Evolutionary conservation across 1,140 invertebrate genomes (phyloP), one percentile per base, ranked within the genome.

Genomic region (Drosophila sproati): DNA sequence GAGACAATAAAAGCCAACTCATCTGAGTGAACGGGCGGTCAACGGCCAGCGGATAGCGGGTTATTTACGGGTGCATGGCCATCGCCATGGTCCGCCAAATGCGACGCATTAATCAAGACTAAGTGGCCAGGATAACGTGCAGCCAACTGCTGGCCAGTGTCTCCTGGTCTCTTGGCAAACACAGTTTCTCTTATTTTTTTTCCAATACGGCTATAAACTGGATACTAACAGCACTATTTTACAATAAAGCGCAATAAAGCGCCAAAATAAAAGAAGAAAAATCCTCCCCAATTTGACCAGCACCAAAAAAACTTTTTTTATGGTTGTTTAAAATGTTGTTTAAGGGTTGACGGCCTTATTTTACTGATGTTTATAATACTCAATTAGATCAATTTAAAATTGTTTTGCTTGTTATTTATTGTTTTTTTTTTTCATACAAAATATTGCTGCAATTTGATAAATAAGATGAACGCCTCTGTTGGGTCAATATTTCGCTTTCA

Each of bases 81-180:
- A 45, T 55, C 43, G 5, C 12, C 28, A 10, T 43, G 67, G 43
- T 64, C 52, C 12, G 71, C 56, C 70, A 82, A 76, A 72, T 75
- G 70, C 57, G 78, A 73, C 83, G 77, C 83, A 89, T 87, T 87
- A 87, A 87, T 87, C 83, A 87, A 89, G 80, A 61, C 83, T 83
- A 88, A 87, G 83, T 87, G 80, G 73, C 69, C 70, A 60, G 82
- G 83, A 88, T 88, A 83, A 89, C 64, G 80, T 83, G 78, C 60
- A 76, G 73, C 68, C 56, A 62, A 54, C 52, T 34, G 35, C 61
- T 45, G 52, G 71, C 41, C 29, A 10, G 34, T 37, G 54, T 20
- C 20, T 20, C 20, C 20, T 20, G 64, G 55, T 73, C 64, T 60
- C 55, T 54, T 54, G 56, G 48, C 39, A 56, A 59, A 34, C 41